phyloP scores from a whole-genome alignment of 1,140 invertebrate species.

The Bactericera cockerelli region DNA sequence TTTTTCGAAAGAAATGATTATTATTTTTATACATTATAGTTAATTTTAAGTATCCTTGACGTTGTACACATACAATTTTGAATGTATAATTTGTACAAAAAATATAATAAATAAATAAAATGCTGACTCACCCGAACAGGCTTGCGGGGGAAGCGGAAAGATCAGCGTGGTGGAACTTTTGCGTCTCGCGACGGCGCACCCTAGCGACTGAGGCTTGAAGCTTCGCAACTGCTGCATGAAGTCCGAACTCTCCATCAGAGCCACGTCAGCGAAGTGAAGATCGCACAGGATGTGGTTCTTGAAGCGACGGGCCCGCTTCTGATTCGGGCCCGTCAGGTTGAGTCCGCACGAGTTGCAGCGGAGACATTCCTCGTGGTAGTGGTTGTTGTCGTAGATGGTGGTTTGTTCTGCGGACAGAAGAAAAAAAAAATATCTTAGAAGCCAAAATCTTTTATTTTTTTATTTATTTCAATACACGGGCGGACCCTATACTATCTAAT shows the following conservation, averaged over 20 bases:
- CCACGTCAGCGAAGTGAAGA: slow-evolving; percentile 82
- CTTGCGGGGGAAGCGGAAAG: slow-evolving; percentile 82
- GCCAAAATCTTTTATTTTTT: background rate
- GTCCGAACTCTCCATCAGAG: slow-evolving; percentile 88
- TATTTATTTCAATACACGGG: background rate
- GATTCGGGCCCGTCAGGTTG: slow-evolving; percentile 79
- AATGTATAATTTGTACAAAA: no score
- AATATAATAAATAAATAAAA: background rate
- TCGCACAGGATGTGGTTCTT: slow-evolving; percentile 79
- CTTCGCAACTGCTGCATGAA: slow-evolving; percentile 90
- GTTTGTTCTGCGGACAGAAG: slow-evolving; percentile 58
- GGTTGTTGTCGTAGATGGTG: slow-evolving; percentile 80
- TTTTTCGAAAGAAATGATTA: no score
- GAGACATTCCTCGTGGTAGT: slow-evolving; percentile 90
- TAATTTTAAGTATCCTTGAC: no score
- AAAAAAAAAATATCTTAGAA: background rate
- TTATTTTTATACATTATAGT: no score
- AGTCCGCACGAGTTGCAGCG: slow-evolving; percentile 85
- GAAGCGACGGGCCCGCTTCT: slow-evolving; percentile 57
- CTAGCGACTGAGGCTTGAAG: slow-evolving; percentile 87
- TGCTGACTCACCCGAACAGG: slow-evolving; percentile 63
- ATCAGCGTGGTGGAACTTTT: slow-evolving; percentile 87
- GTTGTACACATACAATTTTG: no score
- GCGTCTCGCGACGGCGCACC: slow-evolving; percentile 78
- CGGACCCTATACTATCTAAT: no score